These are phyloP conservation scores for Heliconius hortense DNA, from an alignment of 2,888 invertebrate species.

Conservation along the genomic window DNA sequence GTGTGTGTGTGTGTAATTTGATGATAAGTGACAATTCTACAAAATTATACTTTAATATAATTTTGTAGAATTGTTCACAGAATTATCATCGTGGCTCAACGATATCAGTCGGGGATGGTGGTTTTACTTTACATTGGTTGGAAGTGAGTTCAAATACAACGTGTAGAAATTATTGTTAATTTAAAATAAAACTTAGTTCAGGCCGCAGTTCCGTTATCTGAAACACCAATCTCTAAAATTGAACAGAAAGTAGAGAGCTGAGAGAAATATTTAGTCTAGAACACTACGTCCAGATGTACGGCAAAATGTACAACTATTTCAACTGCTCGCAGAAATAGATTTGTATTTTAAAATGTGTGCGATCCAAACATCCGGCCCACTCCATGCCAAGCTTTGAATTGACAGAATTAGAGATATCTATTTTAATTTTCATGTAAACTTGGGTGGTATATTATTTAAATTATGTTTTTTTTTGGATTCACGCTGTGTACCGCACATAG, in stretches of 20 bases:
- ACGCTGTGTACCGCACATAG: too few species aligned
- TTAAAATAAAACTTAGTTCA: not conserved
- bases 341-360: slow-evolving; percentile 26
- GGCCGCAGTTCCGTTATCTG: not conserved
- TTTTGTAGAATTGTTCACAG: too few species aligned
- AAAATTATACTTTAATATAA: too few species aligned
- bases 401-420: slow-evolving; percentile 13
- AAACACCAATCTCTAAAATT: too few species aligned
- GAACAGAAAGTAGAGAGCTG: not conserved
- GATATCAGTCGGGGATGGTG: too few species aligned
- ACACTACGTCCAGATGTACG: not conserved
- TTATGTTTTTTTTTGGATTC: not conserved
- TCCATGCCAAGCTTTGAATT: slow-evolving; percentile 34
- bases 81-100: too few species aligned
- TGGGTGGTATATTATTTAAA: not conserved
- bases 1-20: too few species aligned
- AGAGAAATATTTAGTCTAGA: not conserved
- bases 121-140: too few species aligned
- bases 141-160: too few species aligned
- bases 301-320: slow-evolving; percentile 10
- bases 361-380: slow-evolving; percentile 34
- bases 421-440: slow-evolving; percentile 18
- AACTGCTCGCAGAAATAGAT: slow-evolving; percentile 18
- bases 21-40: too few species aligned
- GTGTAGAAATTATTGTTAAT: not conserved